These are phyloP conservation scores for Zaprionus ornatus DNA, from an alignment of 1,140 invertebrate species.

Conservation along the genomic window DNA sequence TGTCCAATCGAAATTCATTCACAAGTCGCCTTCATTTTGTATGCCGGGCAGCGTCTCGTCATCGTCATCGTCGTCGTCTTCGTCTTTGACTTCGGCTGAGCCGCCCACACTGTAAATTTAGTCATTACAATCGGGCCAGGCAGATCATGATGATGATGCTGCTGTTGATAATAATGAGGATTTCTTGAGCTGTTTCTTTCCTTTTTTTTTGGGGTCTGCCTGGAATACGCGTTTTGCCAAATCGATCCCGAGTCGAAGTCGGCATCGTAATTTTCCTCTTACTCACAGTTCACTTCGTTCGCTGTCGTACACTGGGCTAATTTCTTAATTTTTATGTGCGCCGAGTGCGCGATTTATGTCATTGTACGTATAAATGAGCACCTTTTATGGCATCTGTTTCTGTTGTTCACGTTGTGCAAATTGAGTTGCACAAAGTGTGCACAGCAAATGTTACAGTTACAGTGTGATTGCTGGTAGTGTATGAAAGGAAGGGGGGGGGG, in stretches of 20 bases:
- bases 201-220: constrained; percentile 14
- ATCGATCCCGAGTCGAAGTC: constrained; percentile 28
- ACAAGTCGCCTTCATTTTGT: constrained; percentile 70
- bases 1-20: constrained; percentile 60
- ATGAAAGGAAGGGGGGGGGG: neutral
- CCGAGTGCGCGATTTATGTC: constrained; percentile 73
- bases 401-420: constrained; percentile 36
- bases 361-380: constrained; percentile 45
- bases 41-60: constrained; percentile 59
- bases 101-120: constrained; percentile 70
- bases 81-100: constrained; percentile 35
- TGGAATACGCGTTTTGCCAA: constrained; percentile 31
- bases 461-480: neutral
- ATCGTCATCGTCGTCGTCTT: constrained; percentile 23
- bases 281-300: constrained; percentile 27
- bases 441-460: neutral
- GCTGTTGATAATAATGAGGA: constrained; percentile 42
- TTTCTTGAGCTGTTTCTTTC: constrained; percentile 2
- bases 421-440: constrained; percentile 58
- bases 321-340: constrained; percentile 78
- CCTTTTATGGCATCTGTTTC: constrained; percentile 55
- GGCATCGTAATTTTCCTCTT: constrained; percentile 55
- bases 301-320: constrained; percentile 56
- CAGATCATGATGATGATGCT: constrained; percentile 43
- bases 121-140: constrained; percentile 61